Base-by-base conservation (phyloP, 2,113 vertebrate species). In the Cichladusa arquata region DNA sequence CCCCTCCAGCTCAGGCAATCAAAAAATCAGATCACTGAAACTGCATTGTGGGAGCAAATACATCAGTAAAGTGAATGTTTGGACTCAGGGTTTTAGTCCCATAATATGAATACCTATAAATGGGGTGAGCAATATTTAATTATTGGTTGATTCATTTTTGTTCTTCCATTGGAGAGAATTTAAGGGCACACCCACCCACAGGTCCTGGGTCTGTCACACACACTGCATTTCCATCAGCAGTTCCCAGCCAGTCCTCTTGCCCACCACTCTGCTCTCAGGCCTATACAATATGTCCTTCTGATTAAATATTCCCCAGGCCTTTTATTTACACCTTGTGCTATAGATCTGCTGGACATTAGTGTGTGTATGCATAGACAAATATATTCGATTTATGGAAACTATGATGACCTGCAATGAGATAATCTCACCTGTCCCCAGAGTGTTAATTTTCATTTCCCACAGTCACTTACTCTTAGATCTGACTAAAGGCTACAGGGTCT, bases 401-500 rank as follows among this genome's bases (percentile, higher is more conserved):
- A 44, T 72, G 85, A 66, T 81, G 81, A 90, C 61, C 65, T 80
- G 58, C 74, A 80, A 28, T 2, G 10, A 95, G 83, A 93, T 77
- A 90, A 95, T 93, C 70, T 80, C 67, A 95, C 53, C 73, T 93
- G 58, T 83, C 36, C 64, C 53, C 44, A 57, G 67, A 69, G 77
- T 72, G 44, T 95, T 93, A 67, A 92, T 87, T 85, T 97, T 83
- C 54, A 90, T 94, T 95, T 93, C 81, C 73, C 45, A 42, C n/a
- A 71, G n/a, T 17, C 29, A 16, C 36, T 74, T 92, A 71, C 81
- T 88, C 85, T 89, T 96, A 92, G 91, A 79, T 82, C 44, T 94
- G 50, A 38, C 67, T 72, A 20, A 85, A 90, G 47, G n/a, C 61
- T 65, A 48, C 53, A 25, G 44, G 45, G 51, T 86, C 85, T 90